These are phyloP conservation scores for Anoplopoma fimbria DNA, from an alignment of 2,113 vertebrate genomes.

Conservation along the genomic window DNA sequence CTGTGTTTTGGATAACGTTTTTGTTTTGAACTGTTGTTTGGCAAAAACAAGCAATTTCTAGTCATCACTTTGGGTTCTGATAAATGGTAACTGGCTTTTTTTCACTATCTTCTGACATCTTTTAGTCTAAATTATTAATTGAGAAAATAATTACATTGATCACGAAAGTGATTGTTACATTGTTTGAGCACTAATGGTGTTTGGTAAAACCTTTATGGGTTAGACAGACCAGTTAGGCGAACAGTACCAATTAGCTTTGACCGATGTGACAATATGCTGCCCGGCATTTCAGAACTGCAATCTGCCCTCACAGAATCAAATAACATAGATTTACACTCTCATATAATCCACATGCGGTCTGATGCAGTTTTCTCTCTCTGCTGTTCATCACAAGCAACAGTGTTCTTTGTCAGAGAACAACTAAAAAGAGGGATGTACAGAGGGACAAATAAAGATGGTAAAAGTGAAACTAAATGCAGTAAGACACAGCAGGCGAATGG, in stretches of 20 bases:
- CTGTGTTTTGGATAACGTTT: background rate
- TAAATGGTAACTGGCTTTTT: background rate
- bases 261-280: background rate
- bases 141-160: background rate
- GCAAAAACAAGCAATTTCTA: background rate
- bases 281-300: background rate
- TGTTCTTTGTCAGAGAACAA: constrained; percentile 4
- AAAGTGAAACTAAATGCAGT: constrained; percentile 42
- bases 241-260: background rate
- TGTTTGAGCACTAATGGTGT: background rate
- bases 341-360: background rate
- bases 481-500: constrained; percentile 27
- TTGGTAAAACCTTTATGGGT: background rate
- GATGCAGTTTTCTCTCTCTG: background rate
- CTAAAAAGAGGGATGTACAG: background rate
- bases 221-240: background rate
- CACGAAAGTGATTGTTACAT: background rate
- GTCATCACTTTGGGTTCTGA: background rate
- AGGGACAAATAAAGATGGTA: constrained; percentile 9
- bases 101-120: background rate
- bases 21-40: background rate
- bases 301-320: background rate
- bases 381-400: constrained; percentile 18
- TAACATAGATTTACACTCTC: constrained; percentile 3
- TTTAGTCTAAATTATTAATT: background rate